Conservation (phyloP, 1,140 invertebrate species). For the Acarapis woodi region DNA sequence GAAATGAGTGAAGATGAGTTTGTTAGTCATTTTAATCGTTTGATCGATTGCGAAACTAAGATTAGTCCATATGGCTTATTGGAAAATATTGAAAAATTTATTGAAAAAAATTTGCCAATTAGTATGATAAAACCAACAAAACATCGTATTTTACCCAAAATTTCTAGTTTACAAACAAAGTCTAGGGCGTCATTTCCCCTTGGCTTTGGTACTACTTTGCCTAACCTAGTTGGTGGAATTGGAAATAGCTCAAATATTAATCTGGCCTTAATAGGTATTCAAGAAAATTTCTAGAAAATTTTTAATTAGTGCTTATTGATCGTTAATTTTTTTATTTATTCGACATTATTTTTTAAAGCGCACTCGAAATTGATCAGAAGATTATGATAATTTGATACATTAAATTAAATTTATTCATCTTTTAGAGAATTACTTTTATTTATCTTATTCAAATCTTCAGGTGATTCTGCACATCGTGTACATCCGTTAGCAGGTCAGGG, state of each 20-base stretch:
- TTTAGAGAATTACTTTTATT: too few species aligned
- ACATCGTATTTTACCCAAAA: slow-evolving; percentile 29
- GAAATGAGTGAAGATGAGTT: slow-evolving; percentile 7
- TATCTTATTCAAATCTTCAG: background rate
- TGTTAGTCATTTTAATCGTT: slow-evolving; percentile 2
- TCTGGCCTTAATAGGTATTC: slow-evolving; percentile 7
- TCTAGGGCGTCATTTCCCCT: slow-evolving; percentile 64
- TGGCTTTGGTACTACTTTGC: slow-evolving; percentile 31
- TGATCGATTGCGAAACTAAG: background rate
- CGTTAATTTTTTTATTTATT: too few species aligned
- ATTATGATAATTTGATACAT: too few species aligned
- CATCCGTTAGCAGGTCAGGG: slow-evolving; percentile 92
- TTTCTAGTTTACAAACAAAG: slow-evolving; percentile 27
- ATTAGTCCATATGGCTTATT: background rate
- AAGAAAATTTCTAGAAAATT: too few species aligned
- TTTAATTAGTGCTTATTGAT: too few species aligned
- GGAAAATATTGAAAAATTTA: background rate
- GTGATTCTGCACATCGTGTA: slow-evolving; percentile 75
- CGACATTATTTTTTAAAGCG: too few species aligned
- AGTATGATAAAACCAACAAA: background rate
- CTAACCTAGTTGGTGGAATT: slow-evolving; percentile 1
- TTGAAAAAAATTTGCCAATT: background rate
- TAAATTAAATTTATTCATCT: slow-evolving; percentile 18
- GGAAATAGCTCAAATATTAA: slow-evolving; percentile 11
- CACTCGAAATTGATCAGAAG: too few species aligned